Evolutionary conservation across 2,888 invertebrate species (phyloP), one percentile per base, ranked within the genome.

Genomic region (Melangyna quadrimaculata): DNA sequence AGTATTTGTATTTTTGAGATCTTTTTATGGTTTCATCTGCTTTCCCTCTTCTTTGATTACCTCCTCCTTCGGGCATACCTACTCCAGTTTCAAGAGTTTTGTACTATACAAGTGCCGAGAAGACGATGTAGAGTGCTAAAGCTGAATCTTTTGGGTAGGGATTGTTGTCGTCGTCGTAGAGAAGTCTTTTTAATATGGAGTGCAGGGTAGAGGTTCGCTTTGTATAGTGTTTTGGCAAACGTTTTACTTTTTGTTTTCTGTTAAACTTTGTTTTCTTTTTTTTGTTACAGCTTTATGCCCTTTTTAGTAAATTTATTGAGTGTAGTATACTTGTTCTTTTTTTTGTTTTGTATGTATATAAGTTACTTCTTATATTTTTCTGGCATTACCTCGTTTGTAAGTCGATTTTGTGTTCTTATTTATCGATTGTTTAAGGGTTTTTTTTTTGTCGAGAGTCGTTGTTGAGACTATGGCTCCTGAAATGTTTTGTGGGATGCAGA

Each of bases 331-430:
- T 67, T 67, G 22, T 57, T 37, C 29, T 55, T 67, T 17, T 35
- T 40, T 67, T 59, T n/a, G 3, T 35, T 48, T 48, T 67, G 7
- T 45, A 7, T 48, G 32, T 67, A 3, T 45, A 7, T 48, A 22
- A 32, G 29, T 32, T 29, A 8, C 53, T 69, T 63, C 78, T 73
- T 69, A 55, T 82, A n/a, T n/a, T n/a, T n/a, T n/a, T n/a, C 78
- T 77, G 77, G 77, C 78, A 73, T 55, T 63, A 73, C 55, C 73
- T 83, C 73, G 73, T 83, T 83, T 74, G 70, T 69, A 74, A 74
- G 67, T 74, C 63, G 73, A 69, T 83, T 83, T 74, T n/a, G 57
- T 70, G 45, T 55, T 83, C 70, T 70, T 73, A 69, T 83, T 78
- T 78, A 74, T 78, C 55, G 69, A 70, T 70, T 70, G 70, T 55